Evolutionary conservation across 2,888 invertebrate genomes (phyloP).

Genomic region (Holacanthella duospinosa): DNA sequence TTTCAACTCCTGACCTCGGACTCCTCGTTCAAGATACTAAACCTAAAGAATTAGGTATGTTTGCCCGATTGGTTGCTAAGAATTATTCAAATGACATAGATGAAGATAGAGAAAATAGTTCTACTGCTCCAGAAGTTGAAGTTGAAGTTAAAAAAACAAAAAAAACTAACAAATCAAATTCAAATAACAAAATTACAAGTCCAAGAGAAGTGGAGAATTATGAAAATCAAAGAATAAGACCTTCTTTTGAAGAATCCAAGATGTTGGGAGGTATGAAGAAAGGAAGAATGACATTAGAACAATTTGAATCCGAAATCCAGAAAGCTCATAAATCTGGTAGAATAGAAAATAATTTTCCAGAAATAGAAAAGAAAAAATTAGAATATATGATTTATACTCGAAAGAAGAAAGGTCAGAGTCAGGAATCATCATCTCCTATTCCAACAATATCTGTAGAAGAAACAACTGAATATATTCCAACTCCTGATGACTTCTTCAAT

Average conservation of each 20-base stretch:
- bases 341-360: background rate
- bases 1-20: background rate
- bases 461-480: background rate
- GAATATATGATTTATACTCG: background rate
- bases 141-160: too few relatives aligned
- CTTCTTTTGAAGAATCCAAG: background rate
- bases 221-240: background rate
- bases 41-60: background rate
- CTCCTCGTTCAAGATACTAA: background rate
- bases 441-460: background rate
- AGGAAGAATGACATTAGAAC: background rate
- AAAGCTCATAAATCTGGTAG: background rate
- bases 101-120: background rate
- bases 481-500: conserved; percentile 1
- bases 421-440: background rate
- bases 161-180: too few relatives aligned
- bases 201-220: background rate
- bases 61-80: background rate
- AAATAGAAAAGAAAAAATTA: background rate
- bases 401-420: background rate
- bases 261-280: background rate
- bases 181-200: background rate
- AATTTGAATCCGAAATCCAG: conserved; percentile 1
- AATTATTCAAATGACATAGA: too few relatives aligned
- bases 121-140: background rate